A percentile compares a stretch with the other conserved stretches of the same genome.
phyloP scores from a whole-genome alignment of 2,888 invertebrate species.

The Mellilla xanthometata region DNA sequence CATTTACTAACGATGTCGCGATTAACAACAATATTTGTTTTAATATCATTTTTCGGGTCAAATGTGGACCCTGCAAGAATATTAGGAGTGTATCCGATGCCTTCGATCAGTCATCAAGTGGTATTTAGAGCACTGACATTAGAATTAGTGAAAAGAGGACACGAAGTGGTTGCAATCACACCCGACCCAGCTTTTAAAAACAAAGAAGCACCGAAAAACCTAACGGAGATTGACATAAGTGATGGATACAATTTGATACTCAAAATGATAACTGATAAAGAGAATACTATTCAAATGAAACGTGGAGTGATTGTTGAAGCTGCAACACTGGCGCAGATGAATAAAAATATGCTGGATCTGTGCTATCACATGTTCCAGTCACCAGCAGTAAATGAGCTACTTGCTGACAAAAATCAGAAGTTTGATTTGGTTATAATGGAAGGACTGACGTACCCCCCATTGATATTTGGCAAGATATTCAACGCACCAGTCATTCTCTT shows the following conservation, averaged over 20 bases:
- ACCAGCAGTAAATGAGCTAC: constrained; percentile 28
- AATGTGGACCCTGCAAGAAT: constrained; percentile 42
- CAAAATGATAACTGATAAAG: neutral
- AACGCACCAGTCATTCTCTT: constrained; percentile 39
- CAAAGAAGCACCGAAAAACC: constrained; percentile 35
- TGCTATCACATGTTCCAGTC: constrained; percentile 16
- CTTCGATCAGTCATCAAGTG: constrained; percentile 61
- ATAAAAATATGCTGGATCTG: constrained; percentile 8
- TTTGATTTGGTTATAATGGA: constrained; percentile 45
- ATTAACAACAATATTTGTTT: neutral
- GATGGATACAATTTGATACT: constrained; percentile 23
- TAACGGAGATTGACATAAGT: constrained; percentile 51
- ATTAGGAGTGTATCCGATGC: constrained; percentile 47
- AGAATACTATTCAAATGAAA: constrained; percentile 2
- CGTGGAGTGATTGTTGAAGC: constrained; percentile 29
- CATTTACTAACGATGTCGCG: neutral
- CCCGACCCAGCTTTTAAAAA: constrained; percentile 43
- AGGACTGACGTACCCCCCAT: constrained; percentile 28
- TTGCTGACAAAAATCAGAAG: constrained; percentile 36
- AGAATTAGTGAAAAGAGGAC: constrained; percentile 55
- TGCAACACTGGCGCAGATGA: neutral
- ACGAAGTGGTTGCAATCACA: constrained; percentile 57
- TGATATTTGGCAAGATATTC: constrained; percentile 37
- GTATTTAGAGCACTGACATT: constrained; percentile 47
- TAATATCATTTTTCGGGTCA: neutral